phyloP scores from a whole-genome alignment of 2,113 vertebrate genomes.

The Nothoprocta perdicaria region DNA sequence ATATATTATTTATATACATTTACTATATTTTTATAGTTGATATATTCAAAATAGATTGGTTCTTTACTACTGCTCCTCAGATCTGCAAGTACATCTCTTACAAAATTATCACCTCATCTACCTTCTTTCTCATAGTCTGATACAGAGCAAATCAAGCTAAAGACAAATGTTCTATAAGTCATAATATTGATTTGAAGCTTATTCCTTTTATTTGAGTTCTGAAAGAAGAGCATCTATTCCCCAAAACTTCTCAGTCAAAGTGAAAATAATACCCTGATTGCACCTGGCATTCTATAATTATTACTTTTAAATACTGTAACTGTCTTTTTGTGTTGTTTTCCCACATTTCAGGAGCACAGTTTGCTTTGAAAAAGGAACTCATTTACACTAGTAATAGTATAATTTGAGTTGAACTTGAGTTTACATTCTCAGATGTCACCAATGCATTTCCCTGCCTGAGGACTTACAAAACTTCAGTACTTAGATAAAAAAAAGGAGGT shows the following conservation, averaged over 20 bases:
- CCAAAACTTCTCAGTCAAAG: not conserved
- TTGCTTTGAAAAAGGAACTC: not conserved
- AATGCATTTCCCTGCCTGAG: not conserved
- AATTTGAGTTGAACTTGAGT: not conserved
- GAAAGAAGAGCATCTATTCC: not conserved
- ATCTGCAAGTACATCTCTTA: not conserved
- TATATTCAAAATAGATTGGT: not conserved
- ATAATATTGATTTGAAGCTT: not conserved
- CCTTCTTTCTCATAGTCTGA: not conserved
- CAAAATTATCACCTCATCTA: not conserved
- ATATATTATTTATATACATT: not conserved
- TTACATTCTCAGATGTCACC: rapidly evolving
- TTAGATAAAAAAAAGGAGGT: not conserved
- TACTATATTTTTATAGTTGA: not conserved
- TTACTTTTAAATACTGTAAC: not conserved
- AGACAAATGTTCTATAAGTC: not conserved
- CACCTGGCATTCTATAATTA: not conserved
- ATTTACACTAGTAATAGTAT: not conserved
- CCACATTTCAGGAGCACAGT: not conserved
- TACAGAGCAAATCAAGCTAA: not conserved
- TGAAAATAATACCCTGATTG: not conserved
- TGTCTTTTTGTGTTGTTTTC: not conserved
- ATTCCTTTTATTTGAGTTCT: not conserved
- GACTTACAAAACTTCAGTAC: not conserved
- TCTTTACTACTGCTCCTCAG: not conserved